Conservation (phyloP, 2,113 vertebrate genomes). For the Syrrhaptes paradoxus region DNA sequence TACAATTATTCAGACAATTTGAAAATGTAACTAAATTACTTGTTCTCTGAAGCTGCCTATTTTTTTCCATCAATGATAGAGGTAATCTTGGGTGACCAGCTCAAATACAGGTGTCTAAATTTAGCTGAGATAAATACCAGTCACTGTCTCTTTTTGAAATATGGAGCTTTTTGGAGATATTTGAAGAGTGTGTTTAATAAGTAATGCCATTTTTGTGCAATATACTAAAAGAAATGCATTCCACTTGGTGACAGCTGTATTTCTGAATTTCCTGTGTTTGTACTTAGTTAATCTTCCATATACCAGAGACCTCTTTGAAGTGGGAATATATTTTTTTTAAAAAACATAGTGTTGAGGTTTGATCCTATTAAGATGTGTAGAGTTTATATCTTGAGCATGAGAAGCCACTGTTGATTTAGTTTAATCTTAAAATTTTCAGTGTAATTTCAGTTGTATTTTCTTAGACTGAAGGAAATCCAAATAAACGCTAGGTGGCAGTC, state of each 20-base stretch:
- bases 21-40: not conserved
- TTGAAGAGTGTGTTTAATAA: not conserved
- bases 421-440: not conserved
- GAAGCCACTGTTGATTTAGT: not conserved
- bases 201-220: not conserved
- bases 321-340: not conserved
- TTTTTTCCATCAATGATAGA: not conserved
- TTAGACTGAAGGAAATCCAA: not conserved
- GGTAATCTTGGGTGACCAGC: not conserved
- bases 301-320: not conserved
- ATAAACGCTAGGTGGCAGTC: slow-evolving; percentile 74
- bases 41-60: not conserved
- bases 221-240: not conserved
- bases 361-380: not conserved
- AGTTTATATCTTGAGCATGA: not conserved
- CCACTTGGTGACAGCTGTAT: not conserved
- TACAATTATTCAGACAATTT: not conserved
- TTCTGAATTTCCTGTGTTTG: not conserved
- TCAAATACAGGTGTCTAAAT: not conserved
- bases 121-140: not conserved
- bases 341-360: not conserved
- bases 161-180: not conserved
- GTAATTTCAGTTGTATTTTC: not conserved
- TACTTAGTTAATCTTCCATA: not conserved
- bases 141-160: not conserved